Evolutionary conservation across 2,797 vertebrate species (phyloP).

Genomic region (Lagocephalus sceleratus): DNA sequence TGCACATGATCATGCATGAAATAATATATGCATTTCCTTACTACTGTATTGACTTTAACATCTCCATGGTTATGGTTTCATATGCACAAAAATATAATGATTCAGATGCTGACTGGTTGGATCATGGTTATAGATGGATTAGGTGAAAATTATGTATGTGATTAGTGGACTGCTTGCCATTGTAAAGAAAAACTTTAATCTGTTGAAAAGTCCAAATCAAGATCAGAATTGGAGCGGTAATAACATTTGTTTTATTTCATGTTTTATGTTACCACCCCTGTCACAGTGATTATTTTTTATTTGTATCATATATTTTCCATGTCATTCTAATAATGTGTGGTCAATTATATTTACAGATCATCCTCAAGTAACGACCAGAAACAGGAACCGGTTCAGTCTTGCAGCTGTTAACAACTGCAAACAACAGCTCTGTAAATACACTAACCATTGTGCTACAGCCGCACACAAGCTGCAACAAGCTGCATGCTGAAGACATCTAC

Average conservation of each 20-base stretch:
- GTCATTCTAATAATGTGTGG: constrained; percentile 28
- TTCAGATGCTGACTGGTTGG: no score
- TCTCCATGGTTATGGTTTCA: not conserved
- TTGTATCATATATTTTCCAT: constrained; percentile 3
- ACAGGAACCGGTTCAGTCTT: constrained; percentile 84
- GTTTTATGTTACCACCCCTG: constrained; percentile 17
- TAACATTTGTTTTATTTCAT: not conserved
- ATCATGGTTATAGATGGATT: no score
- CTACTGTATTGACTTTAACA: not conserved
- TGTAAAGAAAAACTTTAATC: no score
- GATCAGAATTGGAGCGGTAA: no score
- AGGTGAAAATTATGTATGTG: no score
- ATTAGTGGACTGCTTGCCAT: no score
- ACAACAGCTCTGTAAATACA: constrained; percentile 64
- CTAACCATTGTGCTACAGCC: constrained; percentile 22
- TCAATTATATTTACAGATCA: constrained; percentile 86
- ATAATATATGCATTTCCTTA: constrained; percentile 1
- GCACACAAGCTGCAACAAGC: constrained; percentile 59
- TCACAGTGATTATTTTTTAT: constrained; percentile 3
- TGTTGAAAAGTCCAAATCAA: no score
- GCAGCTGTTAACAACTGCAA: constrained; percentile 80
- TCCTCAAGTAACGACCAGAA: constrained; percentile 94
- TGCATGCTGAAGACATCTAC: constrained; percentile 88
- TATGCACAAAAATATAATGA: no score
- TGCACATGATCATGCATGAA: no score